phyloP scores from a whole-genome alignment of 2,113 vertebrate species.

The Syngnathus scovelli region DNA sequence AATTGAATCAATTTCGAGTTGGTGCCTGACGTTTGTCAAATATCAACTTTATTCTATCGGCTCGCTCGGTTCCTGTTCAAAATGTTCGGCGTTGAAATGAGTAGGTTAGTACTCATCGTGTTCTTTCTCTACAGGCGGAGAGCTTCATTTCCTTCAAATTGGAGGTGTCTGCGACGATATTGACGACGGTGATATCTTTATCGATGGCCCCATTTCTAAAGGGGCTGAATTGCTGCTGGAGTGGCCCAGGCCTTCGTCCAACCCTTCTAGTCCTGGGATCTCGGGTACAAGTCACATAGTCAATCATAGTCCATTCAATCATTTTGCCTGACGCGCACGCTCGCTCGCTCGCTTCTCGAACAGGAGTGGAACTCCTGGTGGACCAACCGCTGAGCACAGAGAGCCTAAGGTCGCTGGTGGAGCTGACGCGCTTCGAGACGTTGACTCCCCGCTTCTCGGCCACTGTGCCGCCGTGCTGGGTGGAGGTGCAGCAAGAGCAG shows the following conservation, averaged over 20 bases:
- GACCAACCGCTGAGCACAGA: slow-evolving; percentile 87
- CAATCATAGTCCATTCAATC: no score
- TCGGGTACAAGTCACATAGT: slow-evolving; percentile 73
- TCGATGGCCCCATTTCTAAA: slow-evolving; percentile 93
- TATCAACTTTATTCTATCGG: not conserved
- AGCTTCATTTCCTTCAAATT: slow-evolving; percentile 99
- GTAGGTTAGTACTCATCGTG: not conserved
- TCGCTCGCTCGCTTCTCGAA: not conserved
- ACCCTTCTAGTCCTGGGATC: slow-evolving; percentile 94
- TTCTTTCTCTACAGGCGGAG: slow-evolving; percentile 79
- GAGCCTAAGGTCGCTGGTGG: slow-evolving; percentile 87
- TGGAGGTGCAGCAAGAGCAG: slow-evolving; percentile 97
- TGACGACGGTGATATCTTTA: slow-evolving; percentile 96
- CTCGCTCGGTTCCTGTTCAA: not conserved
- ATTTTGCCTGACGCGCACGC: not conserved
- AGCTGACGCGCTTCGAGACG: slow-evolving; percentile 96
- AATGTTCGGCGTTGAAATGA: not conserved
- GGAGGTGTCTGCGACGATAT: slow-evolving; percentile 95
- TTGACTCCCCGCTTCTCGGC: slow-evolving; percentile 95
- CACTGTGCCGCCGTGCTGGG: slow-evolving; percentile 96
- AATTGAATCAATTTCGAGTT: not conserved
- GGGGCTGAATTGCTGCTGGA: slow-evolving; percentile 86
- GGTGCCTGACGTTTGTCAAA: not conserved
- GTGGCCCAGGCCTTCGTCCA: slow-evolving; percentile 88
- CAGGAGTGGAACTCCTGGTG: slow-evolving; percentile 94